Evolutionary conservation across 2,113 vertebrate genomes (phyloP), one percentile per base, ranked within the genome.

Genomic region (Carettochelys insculpta): DNA sequence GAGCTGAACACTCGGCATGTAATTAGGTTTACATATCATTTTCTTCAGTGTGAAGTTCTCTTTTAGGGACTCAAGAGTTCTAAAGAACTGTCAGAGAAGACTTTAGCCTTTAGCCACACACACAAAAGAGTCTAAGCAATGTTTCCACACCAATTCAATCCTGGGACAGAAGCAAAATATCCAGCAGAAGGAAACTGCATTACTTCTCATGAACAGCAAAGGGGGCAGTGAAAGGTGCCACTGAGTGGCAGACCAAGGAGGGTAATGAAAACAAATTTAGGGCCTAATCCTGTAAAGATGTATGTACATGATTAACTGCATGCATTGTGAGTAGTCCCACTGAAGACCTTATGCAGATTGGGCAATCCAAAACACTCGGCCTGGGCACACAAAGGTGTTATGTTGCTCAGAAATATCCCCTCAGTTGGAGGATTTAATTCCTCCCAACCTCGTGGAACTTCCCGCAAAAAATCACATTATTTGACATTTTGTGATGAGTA

Each of bases 401-500:
- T 90, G 84, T 65, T 93, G 85, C 54, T 22, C 68, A 41, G 68
- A 43, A 73, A 73, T 5, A 24, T 73, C 38, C 5, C 34, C 17
- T 14, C 8, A 27, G 43, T 71, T 89, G 5, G 92, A 96, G 93
- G 90, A 92, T 86, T 96, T 82, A 34, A 4, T 65, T 73, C 82
- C 82, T 3, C 3, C 68, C 77, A 41, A n/a, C 54, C 51, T 54
- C 45, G 22, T 41, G 41, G 71, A 73, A 43, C 27, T 73, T 22
- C 24, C 38, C 14, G n/a, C n/a, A n/a, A n/a, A n/a, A n/a, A n/a
- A n/a, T n/a, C n/a, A n/a, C n/a, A n/a, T 43, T 41, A 82, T 16
- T 38, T 82, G 91, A 56, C 31, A 71, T 41, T 82, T 94, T 90
- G 88, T 6, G 0, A 94, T 29, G 29, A 31, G n/a, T 22, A 90